Conservation (phyloP, 2,113 vertebrate genomes). For the Tichodroma muraria region DNA sequence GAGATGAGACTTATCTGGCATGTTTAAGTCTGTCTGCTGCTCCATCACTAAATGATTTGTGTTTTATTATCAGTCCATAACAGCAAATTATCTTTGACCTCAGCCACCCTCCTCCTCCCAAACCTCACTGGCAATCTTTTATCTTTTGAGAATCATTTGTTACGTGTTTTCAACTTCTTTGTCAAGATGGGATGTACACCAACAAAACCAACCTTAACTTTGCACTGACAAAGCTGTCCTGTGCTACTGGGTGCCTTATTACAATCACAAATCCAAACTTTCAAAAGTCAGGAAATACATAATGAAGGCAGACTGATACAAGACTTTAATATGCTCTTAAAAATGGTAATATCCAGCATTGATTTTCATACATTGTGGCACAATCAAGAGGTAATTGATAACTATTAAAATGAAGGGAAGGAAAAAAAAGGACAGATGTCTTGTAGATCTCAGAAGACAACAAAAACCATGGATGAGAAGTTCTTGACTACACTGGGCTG, state of each 20-base stretch:
- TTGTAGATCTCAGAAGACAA: neutral
- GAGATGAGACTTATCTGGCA: neutral
- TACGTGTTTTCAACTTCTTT: neutral
- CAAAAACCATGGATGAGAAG: neutral
- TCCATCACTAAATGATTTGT: neutral
- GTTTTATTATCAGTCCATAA: neutral
- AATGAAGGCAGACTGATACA: neutral
- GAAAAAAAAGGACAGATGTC: neutral
- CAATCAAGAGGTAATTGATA: neutral
- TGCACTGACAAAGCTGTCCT: neutral
- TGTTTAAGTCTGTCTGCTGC: neutral
- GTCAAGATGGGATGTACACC: neutral
- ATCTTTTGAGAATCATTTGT: neutral
- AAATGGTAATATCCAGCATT: neutral
- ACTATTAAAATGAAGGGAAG: neutral
- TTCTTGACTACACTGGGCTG: neutral
- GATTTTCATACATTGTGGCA: neutral
- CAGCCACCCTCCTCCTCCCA: neutral
- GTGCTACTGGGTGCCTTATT: neutral
- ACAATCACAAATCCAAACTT: neutral
- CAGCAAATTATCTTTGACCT: neutral
- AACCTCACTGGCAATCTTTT: neutral
- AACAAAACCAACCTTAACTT: neutral
- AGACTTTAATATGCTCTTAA: neutral
- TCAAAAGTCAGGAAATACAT: neutral